Base-by-base conservation (phyloP, 2,797 vertebrate species). In the Galagoides demidoff region DNA sequence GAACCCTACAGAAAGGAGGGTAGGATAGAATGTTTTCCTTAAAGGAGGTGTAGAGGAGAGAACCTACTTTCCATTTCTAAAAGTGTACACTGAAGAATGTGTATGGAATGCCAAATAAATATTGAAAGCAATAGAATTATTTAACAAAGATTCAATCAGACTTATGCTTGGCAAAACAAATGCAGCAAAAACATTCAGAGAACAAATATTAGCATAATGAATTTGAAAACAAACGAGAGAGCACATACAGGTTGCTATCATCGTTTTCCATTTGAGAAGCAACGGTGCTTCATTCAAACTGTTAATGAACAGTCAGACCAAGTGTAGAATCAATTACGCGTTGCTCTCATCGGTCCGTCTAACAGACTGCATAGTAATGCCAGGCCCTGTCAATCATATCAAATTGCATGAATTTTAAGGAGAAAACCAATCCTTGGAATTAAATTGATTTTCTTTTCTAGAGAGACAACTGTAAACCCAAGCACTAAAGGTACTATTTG, bases 291-390 rank as follows among this genome's bases (percentile, higher is more conserved):
- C 97, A 98, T 98, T 99, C 98, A 98, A 99, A 98, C 97, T 92
- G 93, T 98, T 99, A 99, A 99, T 98, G 98, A 99, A 99, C 98
- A 97, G 92, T 97, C 98, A 97, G 96, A 98, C 97, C 97, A 98
- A 96, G 97, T 98, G 98, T 98, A 98, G 99, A 99, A 99, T 99
- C 99, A 99, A 99, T 99, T 99, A 98, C 98, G 97, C 77, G 61
- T 98, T 98, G 98, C 98, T 98, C 98, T 99, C 98, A 98, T 98
- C 95, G 0, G 96, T 98, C 98, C 98, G 98, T 97, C 98, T 97
- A 98, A 97, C 92, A 77, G 98, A 97, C 89, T 90, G 97, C 98
- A 99, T 99, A 99, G 98, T 98, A 98, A 99, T 98, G 98, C 96
- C 96, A 89, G 90, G 82, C 96, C 94, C 98, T 99, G 99, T 99